These are phyloP conservation scores for Archaeoteleia sp. DNA, from an alignment of 2,888 invertebrate species.

Conservation along the genomic window DNA sequence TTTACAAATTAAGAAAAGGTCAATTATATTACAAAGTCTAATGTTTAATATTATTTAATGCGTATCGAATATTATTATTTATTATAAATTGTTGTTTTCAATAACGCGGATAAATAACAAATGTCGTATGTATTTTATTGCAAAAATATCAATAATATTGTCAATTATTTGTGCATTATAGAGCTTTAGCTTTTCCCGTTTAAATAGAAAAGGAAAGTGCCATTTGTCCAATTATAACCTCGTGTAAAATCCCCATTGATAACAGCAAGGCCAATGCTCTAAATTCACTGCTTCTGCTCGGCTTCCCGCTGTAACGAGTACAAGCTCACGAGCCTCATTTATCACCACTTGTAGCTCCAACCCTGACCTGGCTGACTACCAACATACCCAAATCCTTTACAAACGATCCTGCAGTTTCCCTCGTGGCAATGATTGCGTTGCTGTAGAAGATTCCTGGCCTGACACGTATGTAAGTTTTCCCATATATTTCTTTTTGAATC, in stretches of 20 bases:
- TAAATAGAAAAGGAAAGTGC: not conserved
- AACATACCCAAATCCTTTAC: conserved; percentile 44
- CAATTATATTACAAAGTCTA: no score
- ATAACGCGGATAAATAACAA: no score
- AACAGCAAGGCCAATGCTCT: conserved; percentile 37
- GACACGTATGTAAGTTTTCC: conserved; percentile 59
- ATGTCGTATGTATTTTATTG: no score
- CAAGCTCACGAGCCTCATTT: conserved; percentile 69
- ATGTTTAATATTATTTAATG: no score
- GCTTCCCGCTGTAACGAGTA: conserved; percentile 48
- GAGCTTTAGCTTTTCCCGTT: not conserved
- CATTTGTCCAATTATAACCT: conserved; percentile 12
- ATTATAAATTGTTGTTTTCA: no score
- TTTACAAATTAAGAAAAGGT: no score
- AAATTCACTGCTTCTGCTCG: conserved; percentile 45
- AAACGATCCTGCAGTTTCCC: conserved; percentile 39
- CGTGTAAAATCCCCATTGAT: conserved; percentile 30
- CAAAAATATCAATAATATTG: not conserved
- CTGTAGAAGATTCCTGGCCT: conserved; percentile 23
- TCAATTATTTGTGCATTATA: not conserved
- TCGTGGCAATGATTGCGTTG: conserved; percentile 30
- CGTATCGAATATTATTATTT: no score
- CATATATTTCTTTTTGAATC: conserved; percentile 34
- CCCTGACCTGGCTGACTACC: conserved; percentile 63
- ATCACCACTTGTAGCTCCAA: conserved; percentile 73